Base-by-base conservation (phyloP, 2,888 invertebrate species). In the Scaeva pyrastri region DNA sequence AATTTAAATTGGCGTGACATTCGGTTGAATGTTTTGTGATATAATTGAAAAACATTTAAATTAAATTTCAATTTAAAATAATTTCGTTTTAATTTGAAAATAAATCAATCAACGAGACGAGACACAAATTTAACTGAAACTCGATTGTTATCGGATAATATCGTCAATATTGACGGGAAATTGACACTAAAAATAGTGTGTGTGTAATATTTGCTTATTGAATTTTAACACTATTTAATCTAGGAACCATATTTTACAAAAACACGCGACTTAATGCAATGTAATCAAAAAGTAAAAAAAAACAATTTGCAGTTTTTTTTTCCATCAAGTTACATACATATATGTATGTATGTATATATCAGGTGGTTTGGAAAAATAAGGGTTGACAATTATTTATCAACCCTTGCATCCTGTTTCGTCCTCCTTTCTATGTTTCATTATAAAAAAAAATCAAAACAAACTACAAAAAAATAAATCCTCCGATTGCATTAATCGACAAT, bases 401-500 rank as follows among this genome's bases (percentile, higher is more conserved):
- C 74, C 74, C 75, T 70, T 68, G 23, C 56, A 48, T 79, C 74
- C 78, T 66, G 70, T 74, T 77, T 72, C 36, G 48, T 62, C 48
- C 31, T 60, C 71, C 43, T 74, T 31, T 43, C n/a, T 10, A 50
- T 41, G 26, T 43, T 43, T 50, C 12, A 41, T 50, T 19, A 21
- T 6, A 16, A 36, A n/a, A 12, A 74, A 73, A 52, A 48, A 11
- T n/a, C 1, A 45, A 23, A 41, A 19, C 11, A 74, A 73, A 52
- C 41, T 55, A 48, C n/a, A 31, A 26, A 70, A 41, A 64, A 66
- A 66, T 72, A 72, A 82, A 82, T 77, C 66, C 77, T 62, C 12
- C 70, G 74, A 83, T 83, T 78, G 83, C 83, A 78, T 83, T 83
- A 83, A 83, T 74, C 78, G 78, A 78, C 70, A 74, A 78, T 60